Conservation (phyloP, 1,140 invertebrate species). For the Diorhabda carinulata region DNA sequence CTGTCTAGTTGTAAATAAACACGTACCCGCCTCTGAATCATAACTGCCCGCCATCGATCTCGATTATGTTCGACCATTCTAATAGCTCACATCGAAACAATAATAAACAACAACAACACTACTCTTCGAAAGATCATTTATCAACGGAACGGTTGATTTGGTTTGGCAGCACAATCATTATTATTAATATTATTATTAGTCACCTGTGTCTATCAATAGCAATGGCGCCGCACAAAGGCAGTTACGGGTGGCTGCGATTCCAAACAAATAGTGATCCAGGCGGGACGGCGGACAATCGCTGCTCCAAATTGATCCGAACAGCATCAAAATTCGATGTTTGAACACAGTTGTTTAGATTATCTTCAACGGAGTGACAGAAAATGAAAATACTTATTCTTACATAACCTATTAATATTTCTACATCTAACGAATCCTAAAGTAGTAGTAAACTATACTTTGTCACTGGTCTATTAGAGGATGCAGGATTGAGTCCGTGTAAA, state of each 20-base stretch:
- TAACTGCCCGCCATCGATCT: slow-evolving; percentile 1
- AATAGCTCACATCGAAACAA: not conserved
- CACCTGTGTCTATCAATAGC: not conserved
- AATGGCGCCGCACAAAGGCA: slow-evolving; percentile 1
- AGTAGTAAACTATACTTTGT: too few species aligned
- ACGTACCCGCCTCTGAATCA: not conserved
- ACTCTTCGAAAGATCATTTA: slow-evolving; percentile 2
- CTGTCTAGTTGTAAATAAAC: too few species aligned
- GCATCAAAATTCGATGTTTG: too few species aligned
- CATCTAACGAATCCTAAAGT: too few species aligned
- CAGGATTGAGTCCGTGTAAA: too few species aligned
- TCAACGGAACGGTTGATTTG: not conserved
- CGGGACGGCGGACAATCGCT: not conserved
- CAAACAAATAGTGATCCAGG: not conserved
- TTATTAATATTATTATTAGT: slow-evolving; percentile 3
- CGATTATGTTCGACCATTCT: not conserved
- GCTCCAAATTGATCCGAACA: not conserved
- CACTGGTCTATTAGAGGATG: too few species aligned
- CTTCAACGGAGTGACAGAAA: too few species aligned
- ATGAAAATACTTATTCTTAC: too few species aligned
- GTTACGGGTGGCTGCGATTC: not conserved
- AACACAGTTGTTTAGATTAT: too few species aligned
- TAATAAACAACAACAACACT: not conserved
- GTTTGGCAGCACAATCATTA: not conserved
- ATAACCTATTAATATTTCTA: too few species aligned